phyloP scores from a whole-genome alignment of 1,140 invertebrate species.

The Papilio polytes region DNA sequence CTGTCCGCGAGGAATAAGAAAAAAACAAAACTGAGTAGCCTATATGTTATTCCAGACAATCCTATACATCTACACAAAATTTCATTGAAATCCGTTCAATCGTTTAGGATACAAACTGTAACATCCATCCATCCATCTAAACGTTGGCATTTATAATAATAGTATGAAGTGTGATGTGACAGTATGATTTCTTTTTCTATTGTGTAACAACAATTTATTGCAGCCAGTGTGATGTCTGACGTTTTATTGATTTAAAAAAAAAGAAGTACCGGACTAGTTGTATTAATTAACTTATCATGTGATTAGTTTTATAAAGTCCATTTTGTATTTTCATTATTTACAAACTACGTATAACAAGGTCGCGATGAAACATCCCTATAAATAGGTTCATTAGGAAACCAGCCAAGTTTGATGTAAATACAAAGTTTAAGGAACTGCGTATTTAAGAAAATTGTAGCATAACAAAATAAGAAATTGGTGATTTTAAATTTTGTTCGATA shows the following conservation, averaged over 20 bases:
- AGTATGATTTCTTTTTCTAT: neutral
- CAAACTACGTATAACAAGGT: neutral
- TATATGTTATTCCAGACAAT: too few species aligned
- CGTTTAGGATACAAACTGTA: too few species aligned
- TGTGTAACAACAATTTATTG: neutral
- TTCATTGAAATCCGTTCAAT: too few species aligned
- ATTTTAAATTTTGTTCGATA: neutral
- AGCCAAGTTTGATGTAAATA: conserved; percentile 21
- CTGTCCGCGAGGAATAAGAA: too few species aligned
- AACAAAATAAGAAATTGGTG: neutral
- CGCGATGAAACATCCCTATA: neutral
- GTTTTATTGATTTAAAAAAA: too few species aligned
- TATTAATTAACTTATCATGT: neutral
- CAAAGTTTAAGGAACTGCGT: conserved; percentile 19
- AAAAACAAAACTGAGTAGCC: too few species aligned
- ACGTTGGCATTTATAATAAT: too few species aligned
- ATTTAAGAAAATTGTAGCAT: neutral
- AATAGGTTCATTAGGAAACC: conserved; percentile 11
- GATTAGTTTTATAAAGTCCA: neutral
- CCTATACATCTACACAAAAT: too few species aligned
- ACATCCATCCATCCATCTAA: too few species aligned
- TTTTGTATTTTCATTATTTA: neutral
- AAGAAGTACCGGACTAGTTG: too few species aligned
- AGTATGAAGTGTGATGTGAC: too few species aligned
- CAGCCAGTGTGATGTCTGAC: neutral